Evolutionary conservation across 2,888 invertebrate species (phyloP), one percentile per base, ranked within the genome.

Genomic region (Micropterix aruncella): DNA sequence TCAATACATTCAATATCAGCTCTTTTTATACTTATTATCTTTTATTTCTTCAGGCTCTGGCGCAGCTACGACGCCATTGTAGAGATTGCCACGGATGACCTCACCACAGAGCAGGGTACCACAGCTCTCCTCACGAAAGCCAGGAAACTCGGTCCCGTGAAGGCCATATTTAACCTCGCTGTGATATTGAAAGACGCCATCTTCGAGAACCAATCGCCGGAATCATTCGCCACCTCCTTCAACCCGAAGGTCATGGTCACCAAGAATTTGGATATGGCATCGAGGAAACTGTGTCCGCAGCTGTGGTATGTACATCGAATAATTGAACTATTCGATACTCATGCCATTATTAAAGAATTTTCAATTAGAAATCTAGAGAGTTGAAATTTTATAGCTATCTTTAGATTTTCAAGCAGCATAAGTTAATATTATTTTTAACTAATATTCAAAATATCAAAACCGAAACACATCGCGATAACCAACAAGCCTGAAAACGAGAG

Each of bases 141-240:
- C 0, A 57, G 57, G 16, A 50, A 65, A 12, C 48, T 78, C 4
- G 82, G 75, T 2, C 75, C 77, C 3, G 70, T 89, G 40, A 80
- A 79, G 39, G 86, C 79, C 19, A 76, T 90, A 41, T 89, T 87
- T 62, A 86, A 89, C 57, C 64, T 89, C 48, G 88, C 88, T 2
- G 83, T 84, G 57, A 76, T 74, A 2, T 57, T 85, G 16, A 65
- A 65, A 41, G 85, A 85, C 57, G 73, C 73, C 0, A 56, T 82
- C 5, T 70, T 85, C 47, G 73, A 75, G 52, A 83, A 83, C 56
- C 82, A 82, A 65, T 75, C 71, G 0, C 55, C 54, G 5, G 74
- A 78, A 42, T 67, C 64, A 41, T 86, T 80, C 54, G 57, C 62
- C 38, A 67, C 68, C 19, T 77, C 79, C 1, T 68, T 76, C 46